Conservation (phyloP, 2,888 invertebrate genomes). For the Asteroscopus sphinx region DNA sequence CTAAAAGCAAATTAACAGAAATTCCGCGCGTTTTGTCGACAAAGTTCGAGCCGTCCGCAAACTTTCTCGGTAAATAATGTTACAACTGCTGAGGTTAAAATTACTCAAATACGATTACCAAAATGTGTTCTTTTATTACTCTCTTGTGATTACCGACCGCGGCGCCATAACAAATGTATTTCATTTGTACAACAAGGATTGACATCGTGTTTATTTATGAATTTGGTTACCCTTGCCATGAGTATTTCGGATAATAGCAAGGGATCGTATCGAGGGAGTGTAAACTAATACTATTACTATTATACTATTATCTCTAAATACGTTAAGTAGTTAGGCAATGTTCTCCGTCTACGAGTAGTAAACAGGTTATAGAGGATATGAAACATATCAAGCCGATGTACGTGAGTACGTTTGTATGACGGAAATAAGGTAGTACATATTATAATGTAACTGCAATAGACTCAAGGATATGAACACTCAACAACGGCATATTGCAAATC, state of each 20-base stretch:
- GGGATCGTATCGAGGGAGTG: slow-evolving; percentile 25
- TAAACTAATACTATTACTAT: slow-evolving; percentile 48
- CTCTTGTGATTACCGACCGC: slow-evolving; percentile 36
- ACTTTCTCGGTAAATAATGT: slow-evolving; percentile 53
- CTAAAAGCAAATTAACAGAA: slow-evolving; percentile 57
- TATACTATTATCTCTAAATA: slow-evolving; percentile 42
- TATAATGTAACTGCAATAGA: too few species aligned
- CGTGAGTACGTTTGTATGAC: neutral
- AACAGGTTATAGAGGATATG: slow-evolving; percentile 15
- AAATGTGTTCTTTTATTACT: slow-evolving; percentile 49
- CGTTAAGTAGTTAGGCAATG: slow-evolving; percentile 30
- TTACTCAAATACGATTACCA: slow-evolving; percentile 55
- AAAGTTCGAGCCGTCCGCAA: slow-evolving; percentile 45
- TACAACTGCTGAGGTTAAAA: slow-evolving; percentile 53
- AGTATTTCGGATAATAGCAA: neutral
- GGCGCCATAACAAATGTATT: slow-evolving; percentile 49
- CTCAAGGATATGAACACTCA: too few species aligned
- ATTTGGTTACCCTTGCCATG: slow-evolving; percentile 29
- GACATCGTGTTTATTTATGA: slow-evolving; percentile 43
- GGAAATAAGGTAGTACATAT: neutral
- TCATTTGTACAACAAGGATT: slow-evolving; percentile 34
- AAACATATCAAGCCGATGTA: slow-evolving; percentile 12
- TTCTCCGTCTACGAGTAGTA: neutral
- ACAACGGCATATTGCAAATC: too few species aligned
- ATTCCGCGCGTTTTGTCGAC: slow-evolving; percentile 43